phyloP scores from a whole-genome alignment of 2,797 vertebrate species.

The Tokudaia tokunoshimensis region DNA sequence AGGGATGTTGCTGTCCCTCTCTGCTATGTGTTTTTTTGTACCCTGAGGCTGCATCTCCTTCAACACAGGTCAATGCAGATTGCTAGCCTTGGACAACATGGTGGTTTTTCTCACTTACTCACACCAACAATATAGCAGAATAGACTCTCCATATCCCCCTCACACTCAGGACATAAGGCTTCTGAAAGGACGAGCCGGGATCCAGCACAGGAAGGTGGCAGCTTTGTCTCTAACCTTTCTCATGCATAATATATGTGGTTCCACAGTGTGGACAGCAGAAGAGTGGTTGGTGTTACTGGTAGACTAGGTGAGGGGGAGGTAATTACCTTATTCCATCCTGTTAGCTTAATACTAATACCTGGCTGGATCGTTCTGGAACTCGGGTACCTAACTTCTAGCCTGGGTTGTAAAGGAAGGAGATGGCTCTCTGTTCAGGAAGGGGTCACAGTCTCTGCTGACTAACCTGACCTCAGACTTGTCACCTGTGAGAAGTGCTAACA shows the following conservation, averaged over 20 bases:
- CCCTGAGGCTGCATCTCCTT: accelerated
- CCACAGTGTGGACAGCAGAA: not conserved
- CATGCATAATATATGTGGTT: not conserved
- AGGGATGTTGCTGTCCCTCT: accelerated
- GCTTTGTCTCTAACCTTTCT: not conserved
- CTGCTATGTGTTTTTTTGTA: accelerated
- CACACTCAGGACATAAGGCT: not conserved
- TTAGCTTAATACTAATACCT: not conserved
- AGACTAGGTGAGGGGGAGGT: too few species aligned
- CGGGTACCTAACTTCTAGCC: not conserved
- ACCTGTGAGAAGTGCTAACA: not conserved
- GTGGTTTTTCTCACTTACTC: not conserved
- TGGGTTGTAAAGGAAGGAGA: not conserved
- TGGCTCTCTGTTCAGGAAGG: not conserved
- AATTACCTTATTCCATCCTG: not conserved
- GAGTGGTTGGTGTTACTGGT: too few species aligned
- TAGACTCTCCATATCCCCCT: too few species aligned
- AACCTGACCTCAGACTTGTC: not conserved
- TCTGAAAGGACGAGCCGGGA: not conserved
- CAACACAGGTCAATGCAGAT: not conserved
- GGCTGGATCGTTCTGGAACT: not conserved
- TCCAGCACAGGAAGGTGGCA: not conserved
- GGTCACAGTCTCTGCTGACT: accelerated
- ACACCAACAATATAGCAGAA: not conserved
- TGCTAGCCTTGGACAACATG: accelerated